Evolutionary conservation across 1,140 invertebrate species (phyloP).

Genomic region (Ditylenchus dipsaci): DNA sequence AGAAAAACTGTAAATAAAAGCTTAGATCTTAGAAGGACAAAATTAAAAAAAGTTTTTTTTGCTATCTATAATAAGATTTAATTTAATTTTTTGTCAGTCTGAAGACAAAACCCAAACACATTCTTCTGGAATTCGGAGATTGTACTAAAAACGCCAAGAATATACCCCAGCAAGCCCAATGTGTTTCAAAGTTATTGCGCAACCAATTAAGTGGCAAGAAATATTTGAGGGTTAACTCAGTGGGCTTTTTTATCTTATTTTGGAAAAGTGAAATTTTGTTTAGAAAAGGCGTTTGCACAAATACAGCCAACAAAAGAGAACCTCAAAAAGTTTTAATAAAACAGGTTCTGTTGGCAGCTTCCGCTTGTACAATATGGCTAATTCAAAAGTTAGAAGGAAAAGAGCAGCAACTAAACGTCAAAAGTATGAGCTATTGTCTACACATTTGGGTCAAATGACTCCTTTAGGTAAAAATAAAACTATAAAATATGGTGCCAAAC

Average conservation of each 20-base stretch:
- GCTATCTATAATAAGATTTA: no score
- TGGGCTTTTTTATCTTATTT: not conserved
- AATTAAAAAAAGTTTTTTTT: no score
- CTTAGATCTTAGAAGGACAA: no score
- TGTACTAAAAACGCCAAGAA: not conserved
- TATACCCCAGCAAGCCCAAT: not conserved
- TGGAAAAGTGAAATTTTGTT: no score
- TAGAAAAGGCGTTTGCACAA: no score
- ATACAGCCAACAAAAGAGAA: no score
- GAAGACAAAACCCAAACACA: not conserved
- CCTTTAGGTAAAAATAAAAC: not conserved
- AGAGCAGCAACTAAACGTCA: not conserved
- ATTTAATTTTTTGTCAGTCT: not conserved
- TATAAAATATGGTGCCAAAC: no score
- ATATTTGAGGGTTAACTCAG: not conserved
- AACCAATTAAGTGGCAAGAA: not conserved
- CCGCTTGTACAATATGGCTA: no score
- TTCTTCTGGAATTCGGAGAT: not conserved
- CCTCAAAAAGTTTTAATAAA: no score
- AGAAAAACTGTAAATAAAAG: no score
- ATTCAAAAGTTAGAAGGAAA: not conserved
- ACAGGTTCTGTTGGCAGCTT: no score
- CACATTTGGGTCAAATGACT: not conserved
- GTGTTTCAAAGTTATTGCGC: not conserved
- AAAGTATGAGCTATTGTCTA: constrained; percentile 1